These are phyloP conservation scores for Heliothis virescens DNA, from an alignment of 1,140 invertebrate genomes.

Conservation along the genomic window DNA sequence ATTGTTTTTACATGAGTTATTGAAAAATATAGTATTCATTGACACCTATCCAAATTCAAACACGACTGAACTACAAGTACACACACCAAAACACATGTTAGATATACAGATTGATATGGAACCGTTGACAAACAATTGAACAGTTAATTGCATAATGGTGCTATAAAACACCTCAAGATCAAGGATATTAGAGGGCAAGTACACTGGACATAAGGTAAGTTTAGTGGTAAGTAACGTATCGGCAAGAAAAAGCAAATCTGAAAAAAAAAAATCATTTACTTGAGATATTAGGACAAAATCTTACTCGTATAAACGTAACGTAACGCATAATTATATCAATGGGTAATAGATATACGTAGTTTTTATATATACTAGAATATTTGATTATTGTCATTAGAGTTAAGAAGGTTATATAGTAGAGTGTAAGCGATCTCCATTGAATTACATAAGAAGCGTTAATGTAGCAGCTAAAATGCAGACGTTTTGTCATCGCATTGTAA, in stretches of 20 bases:
- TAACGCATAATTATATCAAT: no score
- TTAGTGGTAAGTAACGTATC: slow-evolving; percentile 4
- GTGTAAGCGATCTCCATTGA: no score
- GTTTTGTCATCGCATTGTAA: no score
- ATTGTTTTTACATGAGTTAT: neutral
- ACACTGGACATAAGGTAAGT: slow-evolving; percentile 20
- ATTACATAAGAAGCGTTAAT: no score
- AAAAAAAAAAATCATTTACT: neutral
- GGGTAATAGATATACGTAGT: no score
- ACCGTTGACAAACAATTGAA: neutral
- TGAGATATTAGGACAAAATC: no score
- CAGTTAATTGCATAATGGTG: neutral
- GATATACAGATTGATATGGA: no score
- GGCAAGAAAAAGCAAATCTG: neutral
- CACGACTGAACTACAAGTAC: neutral
- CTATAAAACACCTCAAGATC: neutral
- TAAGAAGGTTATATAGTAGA: no score
- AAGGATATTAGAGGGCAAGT: slow-evolving; percentile 9
- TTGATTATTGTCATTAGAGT: no score
- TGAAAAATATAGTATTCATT: neutral
- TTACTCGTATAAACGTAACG: no score
- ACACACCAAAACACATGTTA: neutral
- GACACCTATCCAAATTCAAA: neutral
- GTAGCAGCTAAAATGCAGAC: no score
- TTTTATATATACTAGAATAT: no score